phyloP scores from a whole-genome alignment of 2,113 vertebrate species.

The Nothoprocta pentlandii region DNA sequence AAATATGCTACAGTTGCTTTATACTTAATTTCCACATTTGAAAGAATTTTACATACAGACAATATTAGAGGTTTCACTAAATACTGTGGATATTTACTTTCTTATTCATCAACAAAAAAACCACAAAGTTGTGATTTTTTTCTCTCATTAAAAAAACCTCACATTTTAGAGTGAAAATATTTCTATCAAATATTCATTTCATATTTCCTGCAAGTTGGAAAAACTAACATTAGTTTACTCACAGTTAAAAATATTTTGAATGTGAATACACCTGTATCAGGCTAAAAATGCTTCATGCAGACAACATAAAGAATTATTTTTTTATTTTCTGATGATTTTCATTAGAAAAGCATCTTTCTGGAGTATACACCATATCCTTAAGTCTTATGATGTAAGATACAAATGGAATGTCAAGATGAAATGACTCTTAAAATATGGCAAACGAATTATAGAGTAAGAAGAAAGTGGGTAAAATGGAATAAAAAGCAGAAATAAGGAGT shows the following conservation, averaged over 20 bases:
- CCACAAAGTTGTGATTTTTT: background rate
- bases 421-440: background rate
- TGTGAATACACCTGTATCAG: background rate
- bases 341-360: background rate
- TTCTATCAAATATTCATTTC: background rate
- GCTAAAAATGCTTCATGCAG: background rate
- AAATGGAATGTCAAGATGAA: background rate
- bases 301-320: background rate
- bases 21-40: background rate
- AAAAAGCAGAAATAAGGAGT: background rate
- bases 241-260: background rate
- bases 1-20: background rate
- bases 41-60: background rate
- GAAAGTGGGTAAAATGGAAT: background rate
- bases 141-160: background rate
- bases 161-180: background rate
- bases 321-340: background rate
- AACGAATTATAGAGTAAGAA: background rate
- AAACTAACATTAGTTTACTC: background rate
- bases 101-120: background rate
- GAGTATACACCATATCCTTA: background rate
- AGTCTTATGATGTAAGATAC: background rate
- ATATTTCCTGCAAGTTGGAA: background rate
- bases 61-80: background rate
- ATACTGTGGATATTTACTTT: background rate